phyloP scores from a whole-genome alignment of 2,113 vertebrate species.

The Cairina moschata region DNA sequence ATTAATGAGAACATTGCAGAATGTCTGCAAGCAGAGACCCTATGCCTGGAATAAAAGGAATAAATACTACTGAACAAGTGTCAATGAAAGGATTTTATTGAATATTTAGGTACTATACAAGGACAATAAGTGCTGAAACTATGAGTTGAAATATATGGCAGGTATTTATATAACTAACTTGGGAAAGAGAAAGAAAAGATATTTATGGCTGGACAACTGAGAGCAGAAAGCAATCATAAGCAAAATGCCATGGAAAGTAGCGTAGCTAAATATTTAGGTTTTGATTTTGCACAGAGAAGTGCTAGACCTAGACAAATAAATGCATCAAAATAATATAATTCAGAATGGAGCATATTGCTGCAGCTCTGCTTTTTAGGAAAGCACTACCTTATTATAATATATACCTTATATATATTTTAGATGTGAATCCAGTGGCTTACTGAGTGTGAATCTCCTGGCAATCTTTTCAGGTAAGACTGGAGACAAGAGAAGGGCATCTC shows the following conservation, averaged over 20 bases:
- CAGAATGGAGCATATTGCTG: background rate
- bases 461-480: background rate
- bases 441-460: background rate
- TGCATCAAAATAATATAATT: background rate
- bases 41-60: constrained; percentile 55
- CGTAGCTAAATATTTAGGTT: background rate
- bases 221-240: background rate
- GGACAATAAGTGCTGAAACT: constrained; percentile 60
- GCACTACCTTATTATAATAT: background rate
- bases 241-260: background rate
- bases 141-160: constrained; percentile 46
- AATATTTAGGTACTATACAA: constrained; percentile 40
- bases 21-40: constrained; percentile 51
- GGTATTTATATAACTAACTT: constrained; percentile 63
- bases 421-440: background rate
- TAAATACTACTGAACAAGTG: constrained; percentile 51
- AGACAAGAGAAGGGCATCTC: background rate
- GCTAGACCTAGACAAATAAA: background rate
- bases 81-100: constrained; percentile 65
- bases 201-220: background rate
- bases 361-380: background rate
- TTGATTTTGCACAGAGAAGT: constrained; percentile 5
- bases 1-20: constrained; percentile 46
- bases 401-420: background rate
- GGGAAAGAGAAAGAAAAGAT: constrained; percentile 26